Evolutionary conservation across 2,113 vertebrate species (phyloP).

Genomic region (Sander vitreus): DNA sequence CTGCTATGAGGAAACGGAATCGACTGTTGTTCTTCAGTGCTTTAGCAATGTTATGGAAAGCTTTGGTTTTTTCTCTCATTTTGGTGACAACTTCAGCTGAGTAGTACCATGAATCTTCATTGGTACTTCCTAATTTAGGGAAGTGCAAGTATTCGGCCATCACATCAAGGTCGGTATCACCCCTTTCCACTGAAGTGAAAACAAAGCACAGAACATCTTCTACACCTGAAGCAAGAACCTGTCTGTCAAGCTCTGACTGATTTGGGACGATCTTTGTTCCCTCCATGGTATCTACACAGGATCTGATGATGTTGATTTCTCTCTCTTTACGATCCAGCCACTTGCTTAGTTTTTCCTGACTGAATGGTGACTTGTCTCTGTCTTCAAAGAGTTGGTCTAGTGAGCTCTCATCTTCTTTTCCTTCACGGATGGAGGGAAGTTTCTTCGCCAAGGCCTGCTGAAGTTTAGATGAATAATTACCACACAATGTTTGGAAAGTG

Average conservation of each 20-base stretch:
- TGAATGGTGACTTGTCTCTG: constrained; percentile 4
- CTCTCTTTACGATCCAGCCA: constrained; percentile 20
- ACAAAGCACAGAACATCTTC: constrained; percentile 28
- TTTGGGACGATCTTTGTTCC: neutral
- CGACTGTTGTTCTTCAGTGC: neutral
- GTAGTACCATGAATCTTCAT: neutral
- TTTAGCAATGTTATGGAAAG: fast-evolving
- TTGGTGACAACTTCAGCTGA: neutral
- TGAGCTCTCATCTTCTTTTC: constrained; percentile 19
- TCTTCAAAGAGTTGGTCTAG: constrained; percentile 4
- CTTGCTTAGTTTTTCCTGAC: neutral
- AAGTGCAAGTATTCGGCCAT: neutral
- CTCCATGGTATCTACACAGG: neutral
- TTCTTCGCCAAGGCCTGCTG: neutral
- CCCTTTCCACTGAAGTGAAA: constrained; percentile 42
- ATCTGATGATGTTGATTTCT: constrained; percentile 50
- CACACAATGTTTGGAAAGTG: constrained; percentile 16
- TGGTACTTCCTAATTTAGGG: fast-evolving
- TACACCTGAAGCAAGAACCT: neutral
- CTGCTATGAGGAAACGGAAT: neutral
- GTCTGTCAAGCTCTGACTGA: neutral
- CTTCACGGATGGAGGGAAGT: neutral
- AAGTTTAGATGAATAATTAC: neutral
- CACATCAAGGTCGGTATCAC: neutral
- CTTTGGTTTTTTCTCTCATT: constrained; percentile 21